A percentile compares a stretch with the other conserved stretches of the same genome.
Evolutionary conservation across 2,113 vertebrate genomes (phyloP).

Genomic region (Ondatra zibethicus): DNA sequence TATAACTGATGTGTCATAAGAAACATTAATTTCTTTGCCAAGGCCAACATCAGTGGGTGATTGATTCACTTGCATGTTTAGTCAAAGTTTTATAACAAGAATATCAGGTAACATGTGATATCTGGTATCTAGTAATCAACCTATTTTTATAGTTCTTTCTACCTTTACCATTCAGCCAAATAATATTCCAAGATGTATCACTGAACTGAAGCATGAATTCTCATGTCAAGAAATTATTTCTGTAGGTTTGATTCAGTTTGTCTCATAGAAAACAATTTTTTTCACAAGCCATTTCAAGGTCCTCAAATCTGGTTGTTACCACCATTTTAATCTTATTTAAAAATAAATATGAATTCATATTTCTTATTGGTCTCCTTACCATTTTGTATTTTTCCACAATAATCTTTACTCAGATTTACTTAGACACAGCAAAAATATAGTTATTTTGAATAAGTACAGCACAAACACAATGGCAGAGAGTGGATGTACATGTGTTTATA

Average conservation of each 20-base stretch:
- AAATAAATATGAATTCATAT: constrained; percentile 55
- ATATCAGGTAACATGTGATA: not conserved
- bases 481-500: not conserved
- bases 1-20: not conserved
- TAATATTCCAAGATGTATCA: constrained; percentile 59
- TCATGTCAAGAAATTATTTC: constrained; percentile 33
- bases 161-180: not conserved
- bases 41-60: not conserved
- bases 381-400: constrained; percentile 65
- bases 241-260: constrained; percentile 63
- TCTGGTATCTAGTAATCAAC: not conserved
- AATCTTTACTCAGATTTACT: constrained; percentile 61
- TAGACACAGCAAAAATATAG: not conserved
- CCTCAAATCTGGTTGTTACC: constrained; percentile 41
- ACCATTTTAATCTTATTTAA: constrained; percentile 59
- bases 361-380: constrained; percentile 50
- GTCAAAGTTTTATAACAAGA: constrained; percentile 16
- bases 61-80: not conserved
- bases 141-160: not conserved
- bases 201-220: not conserved
- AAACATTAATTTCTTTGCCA: constrained; percentile 11
- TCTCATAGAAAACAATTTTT: constrained; percentile 65
- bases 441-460: not conserved
- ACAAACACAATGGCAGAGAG: not conserved
- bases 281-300: constrained; percentile 54